phyloP scores from a whole-genome alignment of 2,797 vertebrate species.

The Alauda arvensis region DNA sequence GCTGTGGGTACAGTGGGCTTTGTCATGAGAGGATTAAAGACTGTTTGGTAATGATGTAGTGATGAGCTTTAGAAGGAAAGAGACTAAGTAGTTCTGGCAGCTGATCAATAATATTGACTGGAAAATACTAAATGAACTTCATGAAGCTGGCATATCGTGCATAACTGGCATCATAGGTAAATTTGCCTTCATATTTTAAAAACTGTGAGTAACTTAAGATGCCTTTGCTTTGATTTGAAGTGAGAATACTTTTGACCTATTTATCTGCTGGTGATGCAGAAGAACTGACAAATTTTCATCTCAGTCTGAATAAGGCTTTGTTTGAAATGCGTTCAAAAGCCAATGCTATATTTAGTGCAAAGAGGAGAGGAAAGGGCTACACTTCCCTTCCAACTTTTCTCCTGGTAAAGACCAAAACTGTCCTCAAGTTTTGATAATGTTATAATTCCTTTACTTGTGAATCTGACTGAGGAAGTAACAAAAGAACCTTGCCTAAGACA shows the following conservation, averaged over 20 bases:
- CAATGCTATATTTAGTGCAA: neutral
- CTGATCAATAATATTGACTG: slow-evolving; percentile 15
- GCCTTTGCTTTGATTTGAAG: neutral
- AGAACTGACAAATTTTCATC: neutral
- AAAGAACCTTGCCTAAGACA: neutral
- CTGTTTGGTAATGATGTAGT: neutral
- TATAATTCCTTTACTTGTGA: neutral
- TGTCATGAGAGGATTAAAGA: neutral
- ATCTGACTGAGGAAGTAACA: neutral
- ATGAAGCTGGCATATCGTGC: neutral
- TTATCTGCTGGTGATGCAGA: neutral
- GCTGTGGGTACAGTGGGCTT: neutral
- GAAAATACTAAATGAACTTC: neutral
- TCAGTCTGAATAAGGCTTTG: neutral
- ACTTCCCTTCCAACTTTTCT: neutral
- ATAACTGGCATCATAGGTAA: neutral
- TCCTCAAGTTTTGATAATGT: neutral
- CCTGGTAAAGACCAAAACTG: neutral
- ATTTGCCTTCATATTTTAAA: slow-evolving; percentile 5
- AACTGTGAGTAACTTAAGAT: neutral
- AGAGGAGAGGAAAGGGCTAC: neutral
- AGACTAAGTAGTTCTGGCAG: neutral
- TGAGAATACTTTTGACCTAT: neutral
- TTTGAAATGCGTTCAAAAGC: neutral
- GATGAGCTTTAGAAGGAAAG: neutral